Conservation (phyloP, 2,797 vertebrate genomes). For the Amblyopsis hoosieri region DNA sequence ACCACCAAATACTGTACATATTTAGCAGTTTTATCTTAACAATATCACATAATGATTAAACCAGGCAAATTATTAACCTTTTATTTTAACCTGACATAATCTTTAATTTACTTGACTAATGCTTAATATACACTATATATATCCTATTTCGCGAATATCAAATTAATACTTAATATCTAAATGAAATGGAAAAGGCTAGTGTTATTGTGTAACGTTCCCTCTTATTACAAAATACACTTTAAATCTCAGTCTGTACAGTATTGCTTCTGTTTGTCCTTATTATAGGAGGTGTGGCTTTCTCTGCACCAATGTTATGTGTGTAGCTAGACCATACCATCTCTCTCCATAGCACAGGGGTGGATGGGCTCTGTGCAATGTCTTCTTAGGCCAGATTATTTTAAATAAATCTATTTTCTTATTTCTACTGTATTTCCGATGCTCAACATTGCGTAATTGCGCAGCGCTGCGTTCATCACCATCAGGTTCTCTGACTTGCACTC, state of each 20-base stretch:
- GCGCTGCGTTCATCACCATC: not conserved
- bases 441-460: not conserved
- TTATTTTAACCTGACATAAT: no score
- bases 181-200: no score
- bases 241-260: constrained; percentile 7
- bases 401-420: not conserved
- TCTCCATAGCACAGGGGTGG: constrained; percentile 49
- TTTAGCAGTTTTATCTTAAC: not conserved
- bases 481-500: not conserved
- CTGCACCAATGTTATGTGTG: constrained; percentile 59
- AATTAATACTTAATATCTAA: no score
- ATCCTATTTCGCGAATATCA: no score
- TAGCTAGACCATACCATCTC: constrained; percentile 72
- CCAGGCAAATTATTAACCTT: no score
- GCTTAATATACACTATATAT: no score
- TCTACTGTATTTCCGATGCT: not conserved
- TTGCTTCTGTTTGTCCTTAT: constrained; percentile 29
- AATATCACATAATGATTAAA: no score
- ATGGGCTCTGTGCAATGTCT: constrained; percentile 37
- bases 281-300: constrained; percentile 49
- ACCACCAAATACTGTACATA: not conserved
- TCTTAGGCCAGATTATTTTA: constrained; percentile 4
- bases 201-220: not conserved
- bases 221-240: not conserved
- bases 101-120: not conserved